phyloP scores from a whole-genome alignment of 2,797 vertebrate genomes.

The Neosalanx taihuensis region DNA sequence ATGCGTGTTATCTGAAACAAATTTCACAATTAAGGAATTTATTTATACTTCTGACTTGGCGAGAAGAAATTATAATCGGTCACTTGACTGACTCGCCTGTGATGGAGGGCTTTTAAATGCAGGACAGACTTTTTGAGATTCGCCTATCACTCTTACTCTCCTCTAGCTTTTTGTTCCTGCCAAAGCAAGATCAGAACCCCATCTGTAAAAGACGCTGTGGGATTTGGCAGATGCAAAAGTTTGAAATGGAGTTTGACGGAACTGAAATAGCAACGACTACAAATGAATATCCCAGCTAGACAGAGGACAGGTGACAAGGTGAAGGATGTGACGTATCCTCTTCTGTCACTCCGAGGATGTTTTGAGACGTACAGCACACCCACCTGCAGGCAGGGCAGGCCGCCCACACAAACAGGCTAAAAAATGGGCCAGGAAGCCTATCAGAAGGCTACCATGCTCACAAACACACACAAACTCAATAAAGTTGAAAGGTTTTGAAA shows the following conservation, averaged over 20 bases:
- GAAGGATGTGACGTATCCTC: slow-evolving; percentile 42
- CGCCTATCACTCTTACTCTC: slow-evolving; percentile 55
- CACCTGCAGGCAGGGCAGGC: slow-evolving; percentile 31
- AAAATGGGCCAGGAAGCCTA: too few relatives aligned
- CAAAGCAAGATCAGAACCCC: slow-evolving; percentile 49
- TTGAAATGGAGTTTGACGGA: slow-evolving; percentile 64
- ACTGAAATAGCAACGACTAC: slow-evolving; percentile 49
- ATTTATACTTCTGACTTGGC: slow-evolving; percentile 27
- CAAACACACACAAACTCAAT: slow-evolving; percentile 3
- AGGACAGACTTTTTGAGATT: slow-evolving; percentile 47
- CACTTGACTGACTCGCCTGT: neutral
- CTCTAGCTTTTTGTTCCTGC: slow-evolving; percentile 46
- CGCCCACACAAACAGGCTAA: slow-evolving; percentile 2
- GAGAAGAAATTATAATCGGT: neutral
- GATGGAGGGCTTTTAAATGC: slow-evolving; percentile 51
- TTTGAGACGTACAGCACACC: neutral
- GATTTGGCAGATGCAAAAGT: slow-evolving; percentile 62
- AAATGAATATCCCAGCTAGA: slow-evolving; percentile 41
- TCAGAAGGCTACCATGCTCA: neutral
- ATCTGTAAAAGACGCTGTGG: slow-evolving; percentile 57
- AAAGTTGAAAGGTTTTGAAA: neutral
- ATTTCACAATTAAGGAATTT: slow-evolving; percentile 50
- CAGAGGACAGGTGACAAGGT: slow-evolving; percentile 48
- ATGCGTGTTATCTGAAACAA: slow-evolving; percentile 30
- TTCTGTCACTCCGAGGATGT: slow-evolving; percentile 11